These are phyloP conservation scores for Chrysemys picta DNA, from an alignment of 2,113 vertebrate genomes.

Conservation along the genomic window DNA sequence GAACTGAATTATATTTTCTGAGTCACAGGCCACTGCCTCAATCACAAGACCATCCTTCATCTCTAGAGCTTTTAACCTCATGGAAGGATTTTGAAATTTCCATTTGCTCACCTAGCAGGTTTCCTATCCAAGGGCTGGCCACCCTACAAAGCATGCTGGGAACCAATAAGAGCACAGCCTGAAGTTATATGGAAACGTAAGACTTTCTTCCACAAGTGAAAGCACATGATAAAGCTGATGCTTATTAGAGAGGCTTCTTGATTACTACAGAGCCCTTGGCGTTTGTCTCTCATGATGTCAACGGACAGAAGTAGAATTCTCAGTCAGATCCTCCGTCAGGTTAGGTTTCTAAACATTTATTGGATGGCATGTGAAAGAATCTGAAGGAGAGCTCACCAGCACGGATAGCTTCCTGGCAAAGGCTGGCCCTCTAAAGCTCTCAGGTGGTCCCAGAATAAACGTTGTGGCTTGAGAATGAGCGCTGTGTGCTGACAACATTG, in stretches of 20 bases:
- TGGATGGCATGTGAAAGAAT: conserved; percentile 63
- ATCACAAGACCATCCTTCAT: conserved; percentile 40
- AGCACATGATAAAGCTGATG: conserved; percentile 3
- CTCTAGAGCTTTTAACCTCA: neutral
- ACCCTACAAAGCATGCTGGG: neutral
- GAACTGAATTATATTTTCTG: conserved; percentile 30
- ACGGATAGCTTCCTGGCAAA: conserved; percentile 69
- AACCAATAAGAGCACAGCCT: neutral
- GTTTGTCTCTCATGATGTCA: neutral
- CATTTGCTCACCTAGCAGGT: conserved; percentile 2
- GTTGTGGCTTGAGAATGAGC: conserved; percentile 67
- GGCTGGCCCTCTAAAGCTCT: conserved; percentile 52
- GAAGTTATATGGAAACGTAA: neutral
- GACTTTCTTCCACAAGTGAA: neutral
- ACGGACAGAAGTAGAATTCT: conserved; percentile 32
- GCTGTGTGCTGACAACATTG: conserved; percentile 61
- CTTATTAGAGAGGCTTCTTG: neutral
- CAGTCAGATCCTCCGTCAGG: conserved; percentile 25
- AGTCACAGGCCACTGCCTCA: conserved; percentile 35
- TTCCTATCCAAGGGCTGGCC: neutral
- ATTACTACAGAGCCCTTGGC: conserved; percentile 21
- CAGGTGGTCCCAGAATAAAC: conserved; percentile 70
- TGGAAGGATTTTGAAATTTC: neutral
- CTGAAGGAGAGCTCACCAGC: conserved; percentile 55
- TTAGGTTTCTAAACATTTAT: conserved; percentile 63